Base-by-base conservation (phyloP, 1,140 invertebrate species). In the Bombus affinis region DNA sequence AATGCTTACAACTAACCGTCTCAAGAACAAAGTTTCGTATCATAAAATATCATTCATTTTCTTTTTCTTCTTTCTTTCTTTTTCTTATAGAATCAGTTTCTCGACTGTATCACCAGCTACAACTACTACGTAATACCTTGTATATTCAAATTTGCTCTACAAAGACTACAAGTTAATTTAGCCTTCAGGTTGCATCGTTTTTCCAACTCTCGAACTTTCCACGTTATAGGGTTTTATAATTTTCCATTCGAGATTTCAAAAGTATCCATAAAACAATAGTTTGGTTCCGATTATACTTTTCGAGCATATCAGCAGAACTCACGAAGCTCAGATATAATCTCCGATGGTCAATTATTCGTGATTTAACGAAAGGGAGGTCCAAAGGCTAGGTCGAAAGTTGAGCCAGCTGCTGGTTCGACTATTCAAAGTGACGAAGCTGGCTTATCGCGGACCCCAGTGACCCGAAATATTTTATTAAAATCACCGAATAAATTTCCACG, bases 381-480 rank as follows among this genome's bases (percentile, higher is more conserved):
- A 28, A 53, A 53, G 47, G 47, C 0, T 18, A 53, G 18, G 18
- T 53, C 47, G 47, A 71, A 42, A 15, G 70, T 71, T 42, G 37
- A 28, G 6, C 47, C 18, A 53, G 47, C 47, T 22, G 68, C 9
- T 39, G 68, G 37, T 25, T 25, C 32, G 3, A 39, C 47, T 53
- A 53, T 53, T 53, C 47, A 6, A 53, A 22, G 18, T 22, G 47
- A 53, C 47, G 47, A 53, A 5, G 15, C 44, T 47, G 47, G 68
- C 68, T 42, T 39, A 39, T 28, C 37, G 22, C 8, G 5, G 39
- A n/a, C 28, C 39, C 39, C 28, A 3, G 42, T 73, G 71, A 73
- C 71, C 71, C 42, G 71, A 73, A 73, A 73, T 73, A 44, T 73
- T 73, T 73, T 73, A 73, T 73, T 73, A 73, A 73, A 73, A 73